Evolutionary conservation across 2,797 vertebrate species (phyloP).

Genomic region (Rhincodon typus): DNA sequence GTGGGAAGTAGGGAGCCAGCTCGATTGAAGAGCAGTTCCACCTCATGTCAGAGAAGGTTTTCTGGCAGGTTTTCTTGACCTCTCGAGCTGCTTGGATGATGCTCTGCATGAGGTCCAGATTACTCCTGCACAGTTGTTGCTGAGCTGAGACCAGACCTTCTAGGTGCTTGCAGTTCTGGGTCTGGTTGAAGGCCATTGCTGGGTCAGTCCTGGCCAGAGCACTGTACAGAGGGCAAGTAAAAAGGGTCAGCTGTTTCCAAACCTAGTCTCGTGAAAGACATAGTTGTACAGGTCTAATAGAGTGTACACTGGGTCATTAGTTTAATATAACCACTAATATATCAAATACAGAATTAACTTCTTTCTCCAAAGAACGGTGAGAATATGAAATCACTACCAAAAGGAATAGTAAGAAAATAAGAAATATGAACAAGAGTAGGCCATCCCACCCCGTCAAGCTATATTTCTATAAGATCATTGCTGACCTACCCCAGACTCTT

Average conservation of each 20-base stretch:
- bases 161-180: constrained; percentile 89
- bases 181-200: constrained; percentile 76
- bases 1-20: constrained; percentile 74
- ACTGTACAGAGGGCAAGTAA: constrained; percentile 54
- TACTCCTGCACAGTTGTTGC: constrained; percentile 90
- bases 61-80: constrained; percentile 89
- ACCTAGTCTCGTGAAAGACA: not conserved
- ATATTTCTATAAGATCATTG: too few species aligned
- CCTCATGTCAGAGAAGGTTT: constrained; percentile 88
- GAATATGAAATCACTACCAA: too few species aligned
- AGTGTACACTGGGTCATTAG: not conserved
- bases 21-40: constrained; percentile 98
- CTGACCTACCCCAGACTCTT: too few species aligned
- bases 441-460: too few species aligned
- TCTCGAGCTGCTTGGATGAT: constrained; percentile 83
- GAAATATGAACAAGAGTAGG: too few species aligned
- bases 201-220: constrained; percentile 73
- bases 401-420: too few species aligned
- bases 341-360: too few species aligned
- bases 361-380: too few species aligned
- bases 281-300: not conserved
- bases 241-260: not conserved
- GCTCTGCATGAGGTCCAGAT: constrained; percentile 94
- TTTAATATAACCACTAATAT: too few species aligned
- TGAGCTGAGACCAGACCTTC: constrained; percentile 88